Percentiles rank a stretch among this genome's conserved stretches.
Conservation (phyloP, 37 sponge, comb jelly and placozoan species). For the Oopsacas minuta region DNA sequence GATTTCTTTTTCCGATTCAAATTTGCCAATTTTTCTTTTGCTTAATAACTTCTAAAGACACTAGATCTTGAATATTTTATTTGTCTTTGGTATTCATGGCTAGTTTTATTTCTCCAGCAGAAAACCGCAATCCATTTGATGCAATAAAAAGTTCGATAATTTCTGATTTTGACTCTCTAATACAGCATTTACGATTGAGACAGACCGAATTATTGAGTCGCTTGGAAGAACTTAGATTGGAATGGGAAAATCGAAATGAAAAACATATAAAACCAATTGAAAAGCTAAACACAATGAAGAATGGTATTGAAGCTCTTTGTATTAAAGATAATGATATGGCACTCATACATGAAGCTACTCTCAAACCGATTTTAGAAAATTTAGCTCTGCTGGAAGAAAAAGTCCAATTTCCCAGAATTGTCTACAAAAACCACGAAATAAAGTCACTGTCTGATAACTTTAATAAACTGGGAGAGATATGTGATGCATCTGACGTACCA, state of each 20-base stretch:
- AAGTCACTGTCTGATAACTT: neutral
- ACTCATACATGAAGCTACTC: neutral
- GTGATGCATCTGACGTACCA: neutral
- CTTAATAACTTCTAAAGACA: too few species aligned
- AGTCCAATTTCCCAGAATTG: neutral
- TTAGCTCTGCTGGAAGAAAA: neutral
- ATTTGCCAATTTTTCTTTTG: too few species aligned
- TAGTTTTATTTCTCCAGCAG: neutral
- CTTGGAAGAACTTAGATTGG: neutral
- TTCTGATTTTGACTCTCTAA: neutral
- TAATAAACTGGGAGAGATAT: neutral
- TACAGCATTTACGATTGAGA: neutral
- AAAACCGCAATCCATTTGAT: neutral
- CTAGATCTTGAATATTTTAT: too few species aligned
- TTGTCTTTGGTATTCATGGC: too few species aligned
- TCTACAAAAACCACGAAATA: neutral
- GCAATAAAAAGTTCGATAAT: neutral
- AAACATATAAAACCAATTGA: neutral
- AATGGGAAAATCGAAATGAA: neutral
- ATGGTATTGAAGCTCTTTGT: constrained; percentile 7
- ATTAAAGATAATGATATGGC: neutral
- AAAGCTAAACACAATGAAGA: neutral
- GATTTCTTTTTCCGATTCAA: too few species aligned
- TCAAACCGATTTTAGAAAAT: neutral
- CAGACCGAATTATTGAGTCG: neutral